Base-by-base conservation (phyloP, 1,140 invertebrate genomes). In the Zaprionus capensis region DNA sequence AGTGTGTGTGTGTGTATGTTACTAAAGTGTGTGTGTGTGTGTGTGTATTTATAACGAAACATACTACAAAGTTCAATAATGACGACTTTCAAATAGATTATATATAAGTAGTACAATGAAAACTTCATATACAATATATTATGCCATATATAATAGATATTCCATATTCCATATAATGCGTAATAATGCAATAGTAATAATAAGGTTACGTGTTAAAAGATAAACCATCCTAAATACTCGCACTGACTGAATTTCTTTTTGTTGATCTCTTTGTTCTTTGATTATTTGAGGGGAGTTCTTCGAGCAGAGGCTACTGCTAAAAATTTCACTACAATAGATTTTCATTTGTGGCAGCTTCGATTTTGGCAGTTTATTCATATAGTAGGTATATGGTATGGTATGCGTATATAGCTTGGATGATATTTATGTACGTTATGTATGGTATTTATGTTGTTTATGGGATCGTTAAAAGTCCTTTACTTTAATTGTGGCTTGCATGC, bases 111-210 rank as follows among this genome's bases (percentile, higher is more conserved):
- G 75, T 87, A 87, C 81, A 87, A 87, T 87, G 84, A 87, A 87
- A 87, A 87, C 84, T 87, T 87, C 84, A 87, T 87, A 87, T 87
- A 79, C 78, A 90, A 84, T 87, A 88, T 80, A 81, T 81, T 62
- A 70, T 78, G 65, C 78, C 81, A 86, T 86, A 86, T 87, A 87
- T 86, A 86, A 72, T 76, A 83, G 69, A 87, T 84, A 71, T 78
- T 74, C 77, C 76, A 79, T 86, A 85, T 76, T 57, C 69, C 57
- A 80, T 71, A 80, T 71, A 71, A 74, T 86, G 82, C 79, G 80
- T 87, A 88, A 87, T 87, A 87, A 87, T 87, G 81, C 84, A 81
- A 90, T 87, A 87, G 88, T 87, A 85, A 71, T 73, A 67, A 86
- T 87, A 86, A 73, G 73, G 46, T 24, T 51, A 51, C 46, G 46